Evolutionary conservation across 2,888 invertebrate species (phyloP).

Genomic region (Drosophila helvetica): DNA sequence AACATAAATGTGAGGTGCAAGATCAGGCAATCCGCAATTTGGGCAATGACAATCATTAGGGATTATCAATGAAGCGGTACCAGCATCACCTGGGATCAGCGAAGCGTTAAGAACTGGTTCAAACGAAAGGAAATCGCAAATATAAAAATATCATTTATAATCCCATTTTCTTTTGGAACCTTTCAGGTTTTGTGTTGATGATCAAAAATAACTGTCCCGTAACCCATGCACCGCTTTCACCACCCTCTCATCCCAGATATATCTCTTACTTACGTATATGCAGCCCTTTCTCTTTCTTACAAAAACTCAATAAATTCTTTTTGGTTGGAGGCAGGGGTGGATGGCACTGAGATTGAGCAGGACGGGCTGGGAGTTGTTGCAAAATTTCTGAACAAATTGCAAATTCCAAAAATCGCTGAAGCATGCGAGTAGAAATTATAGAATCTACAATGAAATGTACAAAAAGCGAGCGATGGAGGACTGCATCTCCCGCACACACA

Average conservation of each 20-base stretch:
- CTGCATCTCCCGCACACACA: slow-evolving; percentile 22
- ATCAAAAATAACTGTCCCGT: neutral
- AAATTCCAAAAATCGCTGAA: slow-evolving; percentile 78
- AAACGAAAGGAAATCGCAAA: too few relatives aligned
- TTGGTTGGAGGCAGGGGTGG: slow-evolving; percentile 17
- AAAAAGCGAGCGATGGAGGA: slow-evolving; percentile 8
- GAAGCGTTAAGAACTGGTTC: neutral
- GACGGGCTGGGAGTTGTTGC: slow-evolving; percentile 25
- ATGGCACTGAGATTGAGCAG: too few relatives aligned
- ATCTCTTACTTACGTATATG: neutral
- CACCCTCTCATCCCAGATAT: too few relatives aligned
- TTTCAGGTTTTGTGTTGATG: neutral
- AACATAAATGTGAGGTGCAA: neutral
- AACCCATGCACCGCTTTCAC: neutral
- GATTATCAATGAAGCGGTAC: slow-evolving; percentile 22
- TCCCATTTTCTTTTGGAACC: neutral
- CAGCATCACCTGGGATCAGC: slow-evolving; percentile 6
- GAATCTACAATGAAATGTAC: slow-evolving; percentile 78
- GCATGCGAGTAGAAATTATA: slow-evolving; percentile 77
- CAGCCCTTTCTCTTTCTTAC: neutral
- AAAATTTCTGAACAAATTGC: slow-evolving; percentile 78
- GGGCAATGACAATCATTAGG: neutral
- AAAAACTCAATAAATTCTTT: slow-evolving; percentile 41
- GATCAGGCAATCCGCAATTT: neutral
- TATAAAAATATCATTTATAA: neutral